A percentile compares a stretch with the other conserved stretches of the same genome.
These are phyloP conservation scores for Chunga burmeisteri DNA, from an alignment of 2,113 vertebrate species.

Conservation along the genomic window DNA sequence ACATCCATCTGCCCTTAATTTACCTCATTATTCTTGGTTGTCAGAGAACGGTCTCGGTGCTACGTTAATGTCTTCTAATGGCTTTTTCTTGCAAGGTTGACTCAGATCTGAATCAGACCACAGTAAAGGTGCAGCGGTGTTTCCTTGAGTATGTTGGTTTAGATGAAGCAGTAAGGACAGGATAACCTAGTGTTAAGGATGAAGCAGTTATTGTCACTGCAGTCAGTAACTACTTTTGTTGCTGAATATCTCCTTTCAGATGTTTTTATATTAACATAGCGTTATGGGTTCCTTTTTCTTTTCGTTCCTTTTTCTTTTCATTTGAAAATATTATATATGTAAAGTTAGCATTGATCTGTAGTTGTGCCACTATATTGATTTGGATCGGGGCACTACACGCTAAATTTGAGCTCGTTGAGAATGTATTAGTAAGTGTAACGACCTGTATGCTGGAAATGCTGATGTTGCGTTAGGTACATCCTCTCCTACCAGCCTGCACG, in stretches of 20 bases:
- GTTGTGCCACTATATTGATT: background rate
- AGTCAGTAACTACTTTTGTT: background rate
- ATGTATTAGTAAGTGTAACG: background rate
- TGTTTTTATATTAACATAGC: background rate
- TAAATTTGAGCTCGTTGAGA: background rate
- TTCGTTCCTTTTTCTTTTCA: background rate
- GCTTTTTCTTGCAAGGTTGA: conserved; percentile 5
- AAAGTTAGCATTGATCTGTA: background rate
- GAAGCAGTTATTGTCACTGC: background rate
- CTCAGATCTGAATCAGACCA: background rate
- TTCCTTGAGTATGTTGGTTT: background rate
- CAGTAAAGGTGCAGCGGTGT: background rate
- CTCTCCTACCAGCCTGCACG: accelerated
- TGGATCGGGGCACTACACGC: background rate
- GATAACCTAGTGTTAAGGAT: background rate
- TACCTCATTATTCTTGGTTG: conserved; percentile 33
- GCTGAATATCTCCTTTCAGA: background rate
- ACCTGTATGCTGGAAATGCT: background rate
- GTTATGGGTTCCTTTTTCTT: background rate
- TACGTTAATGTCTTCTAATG: background rate
- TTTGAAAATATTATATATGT: background rate
- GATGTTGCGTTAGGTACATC: background rate
- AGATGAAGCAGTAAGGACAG: background rate
- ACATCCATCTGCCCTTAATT: conserved; percentile 26
- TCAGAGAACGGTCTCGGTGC: conserved; percentile 13